A percentile compares a stretch with the other conserved stretches of the same genome.
Evolutionary conservation across 2,888 invertebrate genomes (phyloP).

Genomic region (Thyatira batis): DNA sequence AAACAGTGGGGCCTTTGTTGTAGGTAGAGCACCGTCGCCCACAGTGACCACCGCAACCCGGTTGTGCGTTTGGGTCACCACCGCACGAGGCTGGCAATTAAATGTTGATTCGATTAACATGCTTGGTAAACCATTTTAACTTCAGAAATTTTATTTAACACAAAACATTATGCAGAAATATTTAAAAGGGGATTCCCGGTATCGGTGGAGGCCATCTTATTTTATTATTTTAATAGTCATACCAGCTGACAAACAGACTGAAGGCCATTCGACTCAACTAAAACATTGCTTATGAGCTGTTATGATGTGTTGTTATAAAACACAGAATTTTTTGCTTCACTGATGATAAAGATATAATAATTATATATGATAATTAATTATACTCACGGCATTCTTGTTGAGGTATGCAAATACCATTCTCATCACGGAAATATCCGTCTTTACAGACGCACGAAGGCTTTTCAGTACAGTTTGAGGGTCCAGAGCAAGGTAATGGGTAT

Average conservation of each 20-base stretch:
- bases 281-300: too few species aligned
- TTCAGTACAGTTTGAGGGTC: not conserved
- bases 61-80: slow-evolving; percentile 33
- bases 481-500: slow-evolving; percentile 10
- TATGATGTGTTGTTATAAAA: too few species aligned
- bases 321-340: too few species aligned
- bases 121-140: slow-evolving; percentile 21
- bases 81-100: slow-evolving; percentile 25
- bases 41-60: slow-evolving; percentile 40
- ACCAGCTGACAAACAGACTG: too few species aligned
- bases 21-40: slow-evolving; percentile 27
- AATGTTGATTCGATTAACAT: not conserved
- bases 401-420: slow-evolving; percentile 21
- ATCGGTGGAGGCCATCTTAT: too few species aligned
- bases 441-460: slow-evolving; percentile 3
- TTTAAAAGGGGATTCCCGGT: too few species aligned
- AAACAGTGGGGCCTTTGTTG: slow-evolving; percentile 8
- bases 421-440: slow-evolving; percentile 22
- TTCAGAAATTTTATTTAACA: not conserved
- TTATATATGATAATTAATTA: too few species aligned
- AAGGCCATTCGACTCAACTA: too few species aligned
- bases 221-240: too few species aligned
- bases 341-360: not conserved
- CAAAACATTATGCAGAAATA: too few species aligned
- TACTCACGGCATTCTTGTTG: slow-evolving; percentile 27